Evolutionary conservation across 2,888 invertebrate genomes (phyloP).

Genomic region (Paralinhomoeus sp.): DNA sequence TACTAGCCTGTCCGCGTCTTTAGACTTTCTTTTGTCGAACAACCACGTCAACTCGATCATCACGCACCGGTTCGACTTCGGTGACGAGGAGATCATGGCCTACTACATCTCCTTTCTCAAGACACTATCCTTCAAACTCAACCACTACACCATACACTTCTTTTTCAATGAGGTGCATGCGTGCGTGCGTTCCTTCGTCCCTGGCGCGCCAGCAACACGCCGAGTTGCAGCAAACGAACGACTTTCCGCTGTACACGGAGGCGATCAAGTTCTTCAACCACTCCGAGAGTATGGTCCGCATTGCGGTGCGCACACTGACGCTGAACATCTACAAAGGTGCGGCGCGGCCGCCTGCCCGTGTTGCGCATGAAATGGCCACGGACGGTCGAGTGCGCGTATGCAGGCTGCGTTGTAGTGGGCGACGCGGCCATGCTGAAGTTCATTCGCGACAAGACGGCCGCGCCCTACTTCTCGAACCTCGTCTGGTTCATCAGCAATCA

Average conservation of each 20-base stretch:
- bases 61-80: slow-evolving; percentile 96
- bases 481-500: slow-evolving; percentile 98
- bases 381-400: too few relatives aligned
- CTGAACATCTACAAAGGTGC: slow-evolving; percentile 65
- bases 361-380: too few relatives aligned
- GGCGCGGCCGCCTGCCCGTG: too few relatives aligned
- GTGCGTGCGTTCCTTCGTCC: too few relatives aligned
- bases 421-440: slow-evolving; percentile 83
- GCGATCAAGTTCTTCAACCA: slow-evolving; percentile 98
- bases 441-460: slow-evolving; percentile 81
- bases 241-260: slow-evolving; percentile 94
- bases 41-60: slow-evolving; percentile 99
- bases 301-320: slow-evolving; percentile 87
- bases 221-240: slow-evolving; percentile 61
- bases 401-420: too few relatives aligned
- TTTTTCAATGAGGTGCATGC: slow-evolving; percentile 72
- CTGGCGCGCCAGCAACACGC: neutral
- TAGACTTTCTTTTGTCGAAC: slow-evolving; percentile 92
- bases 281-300: slow-evolving; percentile 92
- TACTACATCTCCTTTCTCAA: slow-evolving; percentile 98
- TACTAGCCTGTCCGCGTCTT: too few relatives aligned
- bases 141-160: slow-evolving; percentile 94
- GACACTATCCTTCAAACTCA: slow-evolving; percentile 84
- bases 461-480: slow-evolving; percentile 90
- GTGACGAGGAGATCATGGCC: slow-evolving; percentile 95